These are phyloP conservation scores for Micromussa lordhowensis DNA, from an alignment of 92 coral and sea anemone genomes.

Conservation along the genomic window DNA sequence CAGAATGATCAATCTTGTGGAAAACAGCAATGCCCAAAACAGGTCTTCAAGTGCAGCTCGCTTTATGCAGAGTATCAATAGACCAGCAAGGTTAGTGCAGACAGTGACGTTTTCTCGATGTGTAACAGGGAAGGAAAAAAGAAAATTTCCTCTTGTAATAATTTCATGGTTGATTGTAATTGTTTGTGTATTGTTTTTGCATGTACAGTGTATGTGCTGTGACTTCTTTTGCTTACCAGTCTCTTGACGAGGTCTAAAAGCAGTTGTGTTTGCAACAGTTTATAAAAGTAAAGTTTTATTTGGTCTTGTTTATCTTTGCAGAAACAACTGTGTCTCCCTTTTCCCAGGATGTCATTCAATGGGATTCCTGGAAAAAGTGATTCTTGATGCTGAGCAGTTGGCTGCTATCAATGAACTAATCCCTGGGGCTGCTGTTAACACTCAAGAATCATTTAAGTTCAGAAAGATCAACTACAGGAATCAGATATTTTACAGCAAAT, in stretches of 20 bases:
- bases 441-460: constrained; percentile 28
- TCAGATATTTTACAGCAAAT: constrained; percentile 50
- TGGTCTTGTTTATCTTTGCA: not conserved
- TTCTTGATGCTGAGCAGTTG: constrained; percentile 35
- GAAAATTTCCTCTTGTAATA: no score
- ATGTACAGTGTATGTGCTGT: not conserved
- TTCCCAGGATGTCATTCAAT: constrained; percentile 57
- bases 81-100: constrained; percentile 31
- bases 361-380: constrained; percentile 32
- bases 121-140: no score
- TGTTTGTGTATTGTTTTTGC: not conserved
- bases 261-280: no score
- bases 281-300: no score
- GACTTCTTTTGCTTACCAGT: no score
- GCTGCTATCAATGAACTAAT: constrained; percentile 39
- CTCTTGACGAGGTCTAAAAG: no score
- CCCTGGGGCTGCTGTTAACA: constrained; percentile 52
- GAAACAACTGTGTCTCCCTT: constrained; percentile 29
- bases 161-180: not conserved
- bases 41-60: constrained; percentile 20
- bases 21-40: constrained; percentile 8
- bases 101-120: no score
- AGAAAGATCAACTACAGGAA: constrained; percentile 43
- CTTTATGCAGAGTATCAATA: constrained; percentile 33
- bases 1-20: constrained; percentile 38